Conservation (phyloP, 2,888 invertebrate genomes). For the Drosophila trichaetosa region DNA sequence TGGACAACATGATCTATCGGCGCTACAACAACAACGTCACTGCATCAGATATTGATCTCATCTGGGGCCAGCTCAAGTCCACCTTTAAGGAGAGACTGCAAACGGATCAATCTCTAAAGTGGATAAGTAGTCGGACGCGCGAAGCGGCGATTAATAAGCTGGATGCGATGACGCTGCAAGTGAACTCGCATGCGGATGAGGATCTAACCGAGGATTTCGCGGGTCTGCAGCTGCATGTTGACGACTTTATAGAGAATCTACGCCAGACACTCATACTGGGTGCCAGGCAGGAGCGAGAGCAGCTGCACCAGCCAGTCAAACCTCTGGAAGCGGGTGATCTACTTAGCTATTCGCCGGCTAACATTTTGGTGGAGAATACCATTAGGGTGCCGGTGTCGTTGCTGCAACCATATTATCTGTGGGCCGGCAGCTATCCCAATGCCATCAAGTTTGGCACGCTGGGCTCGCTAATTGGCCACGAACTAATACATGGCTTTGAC, state of each 20-base stretch:
- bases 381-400: constrained; percentile 80
- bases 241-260: constrained; percentile 69
- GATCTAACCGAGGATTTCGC: constrained; percentile 74
- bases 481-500: constrained; percentile 82
- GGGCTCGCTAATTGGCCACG: constrained; percentile 78
- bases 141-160: constrained; percentile 70
- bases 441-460: constrained; percentile 79
- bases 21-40: constrained; percentile 66
- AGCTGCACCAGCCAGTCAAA: constrained; percentile 63
- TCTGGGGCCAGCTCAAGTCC: constrained; percentile 77
- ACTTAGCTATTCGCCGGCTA: constrained; percentile 74
- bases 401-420: constrained; percentile 78
- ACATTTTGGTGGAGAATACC: constrained; percentile 74
- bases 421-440: constrained; percentile 74
- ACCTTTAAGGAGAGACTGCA: constrained; percentile 66
- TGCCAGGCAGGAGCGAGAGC: constrained; percentile 18
- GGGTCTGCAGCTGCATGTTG: constrained; percentile 54
- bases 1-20: constrained; percentile 82
- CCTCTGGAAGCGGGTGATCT: constrained; percentile 57
- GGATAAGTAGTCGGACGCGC: constrained; percentile 67
- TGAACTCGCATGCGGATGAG: constrained; percentile 66
- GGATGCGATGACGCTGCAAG: constrained; percentile 69
- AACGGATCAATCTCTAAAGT: constrained; percentile 56
- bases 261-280: constrained; percentile 24
- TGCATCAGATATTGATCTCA: constrained; percentile 67